Percentiles rank a stretch among this genome's conserved stretches.
phyloP scores from a whole-genome alignment of 1,140 invertebrate species.

The Lysiphlebus fabarum region DNA sequence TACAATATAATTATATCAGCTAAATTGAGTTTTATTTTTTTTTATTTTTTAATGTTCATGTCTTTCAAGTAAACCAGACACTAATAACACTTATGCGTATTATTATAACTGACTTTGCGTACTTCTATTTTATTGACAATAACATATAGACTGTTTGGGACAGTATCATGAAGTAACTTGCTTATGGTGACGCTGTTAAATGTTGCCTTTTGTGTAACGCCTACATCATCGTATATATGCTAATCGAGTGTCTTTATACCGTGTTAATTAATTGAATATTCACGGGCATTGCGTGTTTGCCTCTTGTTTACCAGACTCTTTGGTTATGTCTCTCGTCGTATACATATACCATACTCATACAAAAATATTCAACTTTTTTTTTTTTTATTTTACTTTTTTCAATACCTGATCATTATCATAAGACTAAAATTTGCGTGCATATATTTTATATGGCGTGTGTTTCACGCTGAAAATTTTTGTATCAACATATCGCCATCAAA shows the following conservation, averaged over 20 bases:
- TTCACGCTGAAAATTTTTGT: background rate
- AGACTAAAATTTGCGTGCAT: background rate
- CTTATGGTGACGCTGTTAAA: too few relatives aligned
- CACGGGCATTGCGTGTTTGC: conserved; percentile 19
- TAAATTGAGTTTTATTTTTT: too few relatives aligned
- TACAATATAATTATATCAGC: too few relatives aligned
- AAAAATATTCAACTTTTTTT: background rate
- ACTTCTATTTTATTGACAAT: too few relatives aligned
- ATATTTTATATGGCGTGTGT: background rate
- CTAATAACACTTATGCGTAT: too few relatives aligned
- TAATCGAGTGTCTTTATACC: conserved; percentile 31
- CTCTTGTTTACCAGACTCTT: conserved; percentile 26
- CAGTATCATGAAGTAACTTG: too few relatives aligned
- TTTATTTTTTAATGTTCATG: too few relatives aligned
- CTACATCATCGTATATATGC: conserved; percentile 17
- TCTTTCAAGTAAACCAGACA: too few relatives aligned
- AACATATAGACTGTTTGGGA: too few relatives aligned
- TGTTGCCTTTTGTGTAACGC: background rate
- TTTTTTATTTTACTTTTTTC: too few relatives aligned
- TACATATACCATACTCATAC: conserved; percentile 1
- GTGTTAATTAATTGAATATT: conserved; percentile 41
- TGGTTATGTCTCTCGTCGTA: conserved; percentile 20
- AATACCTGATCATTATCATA: conserved; percentile 12
- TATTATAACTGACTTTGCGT: too few relatives aligned
- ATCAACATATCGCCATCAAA: too few relatives aligned